phyloP scores from a whole-genome alignment of 2,113 vertebrate species.

The Myrmecophaga tridactyla region DNA sequence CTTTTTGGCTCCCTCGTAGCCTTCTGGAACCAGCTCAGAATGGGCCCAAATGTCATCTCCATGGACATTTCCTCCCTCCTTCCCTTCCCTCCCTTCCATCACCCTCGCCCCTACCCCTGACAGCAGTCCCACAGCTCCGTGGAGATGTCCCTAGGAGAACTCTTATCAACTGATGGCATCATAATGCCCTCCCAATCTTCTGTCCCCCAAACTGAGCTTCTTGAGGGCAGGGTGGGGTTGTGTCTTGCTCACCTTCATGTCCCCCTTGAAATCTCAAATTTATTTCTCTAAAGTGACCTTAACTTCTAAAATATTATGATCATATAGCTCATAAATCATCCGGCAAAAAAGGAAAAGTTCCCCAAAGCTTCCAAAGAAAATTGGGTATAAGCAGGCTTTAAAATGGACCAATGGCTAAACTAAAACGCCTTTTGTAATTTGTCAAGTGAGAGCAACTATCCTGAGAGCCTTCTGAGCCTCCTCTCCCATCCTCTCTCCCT shows the following conservation, averaged over 20 bases:
- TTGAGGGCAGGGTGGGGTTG: not conserved
- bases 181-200: accelerated
- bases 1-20: not conserved
- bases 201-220: not conserved
- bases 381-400: not conserved
- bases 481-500: not conserved
- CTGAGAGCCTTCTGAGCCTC: not conserved
- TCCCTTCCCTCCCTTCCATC: no score
- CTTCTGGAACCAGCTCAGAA: not conserved
- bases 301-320: not conserved
- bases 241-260: not conserved
- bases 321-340: not conserved
- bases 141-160: no score
- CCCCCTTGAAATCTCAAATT: not conserved
- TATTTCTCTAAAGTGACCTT: not conserved
- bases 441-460: not conserved
- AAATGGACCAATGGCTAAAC: not conserved
- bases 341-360: not conserved
- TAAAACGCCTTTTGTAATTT: not conserved
- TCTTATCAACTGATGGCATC: accelerated
- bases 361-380: not conserved
- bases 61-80: not conserved
- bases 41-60: not conserved
- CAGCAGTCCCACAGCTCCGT: not conserved
- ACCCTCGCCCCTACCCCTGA: not conserved